phyloP scores from a whole-genome alignment of 2,113 vertebrate genomes.

The Brachionichthys hirsutus region DNA sequence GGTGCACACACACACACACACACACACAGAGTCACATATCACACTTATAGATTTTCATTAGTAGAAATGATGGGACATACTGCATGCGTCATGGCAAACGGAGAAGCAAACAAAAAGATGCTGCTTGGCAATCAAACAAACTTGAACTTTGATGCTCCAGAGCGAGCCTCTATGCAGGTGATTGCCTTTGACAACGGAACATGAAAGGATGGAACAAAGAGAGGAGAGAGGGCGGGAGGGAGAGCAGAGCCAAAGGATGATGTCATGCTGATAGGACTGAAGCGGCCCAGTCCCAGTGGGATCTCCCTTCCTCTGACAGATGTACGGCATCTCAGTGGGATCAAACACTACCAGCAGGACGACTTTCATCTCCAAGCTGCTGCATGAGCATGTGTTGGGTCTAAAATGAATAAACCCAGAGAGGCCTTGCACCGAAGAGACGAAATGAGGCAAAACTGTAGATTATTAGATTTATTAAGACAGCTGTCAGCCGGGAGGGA shows the following conservation, averaged over 20 bases:
- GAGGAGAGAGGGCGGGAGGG: conserved; percentile 4
- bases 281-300: conserved; percentile 52
- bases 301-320: conserved; percentile 57
- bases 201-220: conserved; percentile 5
- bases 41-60: conserved; percentile 7
- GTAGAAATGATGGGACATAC: not conserved
- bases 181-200: not conserved
- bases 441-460: no score
- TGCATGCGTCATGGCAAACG: not conserved
- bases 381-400: no score
- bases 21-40: conserved; percentile 9
- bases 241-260: conserved; percentile 41
- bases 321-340: conserved; percentile 58
- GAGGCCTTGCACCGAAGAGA: no score
- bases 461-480: no score
- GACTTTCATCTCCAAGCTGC: conserved; percentile 50
- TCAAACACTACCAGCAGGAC: conserved; percentile 64
- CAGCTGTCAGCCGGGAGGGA: no score
- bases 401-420: no score
- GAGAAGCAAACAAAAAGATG: conserved; percentile 12
- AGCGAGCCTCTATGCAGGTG: not conserved
- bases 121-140: conserved; percentile 1
- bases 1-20: not conserved
- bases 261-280: conserved; percentile 50
- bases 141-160: conserved; percentile 12